Conservation (phyloP, 2,888 invertebrate genomes). For the Julus scandinavius region DNA sequence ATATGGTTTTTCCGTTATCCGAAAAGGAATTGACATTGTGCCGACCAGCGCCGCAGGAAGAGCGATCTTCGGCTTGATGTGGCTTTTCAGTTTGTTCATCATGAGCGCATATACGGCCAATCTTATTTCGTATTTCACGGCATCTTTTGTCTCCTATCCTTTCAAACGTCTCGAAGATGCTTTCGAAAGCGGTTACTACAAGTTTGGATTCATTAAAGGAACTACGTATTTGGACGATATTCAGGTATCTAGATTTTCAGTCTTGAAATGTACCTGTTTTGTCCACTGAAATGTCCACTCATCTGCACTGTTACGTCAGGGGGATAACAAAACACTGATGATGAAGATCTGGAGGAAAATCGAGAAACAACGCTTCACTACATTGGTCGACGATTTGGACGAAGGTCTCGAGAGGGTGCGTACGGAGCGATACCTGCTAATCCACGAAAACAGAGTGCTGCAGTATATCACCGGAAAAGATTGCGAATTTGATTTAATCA, state of each 20-base stretch:
- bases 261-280: too few species aligned
- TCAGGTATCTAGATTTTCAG: conserved; percentile 36
- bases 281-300: too few species aligned
- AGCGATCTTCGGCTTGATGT: conserved; percentile 53
- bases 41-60: conserved; percentile 45
- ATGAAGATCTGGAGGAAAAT: conserved; percentile 53
- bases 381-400: conserved; percentile 52
- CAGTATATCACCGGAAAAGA: conserved; percentile 47
- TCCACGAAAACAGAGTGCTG: conserved; percentile 53
- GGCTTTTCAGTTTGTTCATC: conserved; percentile 56
- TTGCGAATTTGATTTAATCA: conserved; percentile 52
- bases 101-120: conserved; percentile 56
- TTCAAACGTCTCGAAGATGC: conserved; percentile 53
- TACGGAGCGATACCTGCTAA: conserved; percentile 45
- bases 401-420: conserved; percentile 54
- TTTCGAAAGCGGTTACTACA: conserved; percentile 48
- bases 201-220: conserved; percentile 53
- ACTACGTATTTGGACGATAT: conserved; percentile 56
- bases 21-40: conserved; percentile 52
- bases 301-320: background rate
- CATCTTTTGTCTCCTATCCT: conserved; percentile 45
- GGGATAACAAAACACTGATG: conserved; percentile 49
- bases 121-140: conserved; percentile 56
- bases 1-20: background rate
- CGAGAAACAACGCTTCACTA: conserved; percentile 46